These are phyloP conservation scores for Venustaconcha ellipsiformis DNA, from an alignment of 1,140 invertebrate genomes.

Conservation along the genomic window DNA sequence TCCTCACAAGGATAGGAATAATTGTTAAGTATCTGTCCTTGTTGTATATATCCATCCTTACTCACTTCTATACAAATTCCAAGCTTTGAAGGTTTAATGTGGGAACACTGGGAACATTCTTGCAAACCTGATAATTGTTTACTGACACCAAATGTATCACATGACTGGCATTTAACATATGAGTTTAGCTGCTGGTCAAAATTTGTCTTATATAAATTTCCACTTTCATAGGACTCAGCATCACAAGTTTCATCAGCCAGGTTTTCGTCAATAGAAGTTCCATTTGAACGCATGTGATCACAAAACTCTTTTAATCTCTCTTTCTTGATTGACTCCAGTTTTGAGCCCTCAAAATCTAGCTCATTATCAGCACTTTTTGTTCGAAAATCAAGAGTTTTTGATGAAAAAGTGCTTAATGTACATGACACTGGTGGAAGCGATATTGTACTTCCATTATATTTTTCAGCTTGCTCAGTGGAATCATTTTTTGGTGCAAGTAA, in stretches of 20 bases:
- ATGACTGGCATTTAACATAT: background rate
- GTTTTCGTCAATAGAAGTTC: constrained; percentile 18
- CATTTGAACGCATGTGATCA: constrained; percentile 16
- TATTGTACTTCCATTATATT: constrained; percentile 23
- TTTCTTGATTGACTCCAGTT: constrained; percentile 25
- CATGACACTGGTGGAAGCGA: constrained; percentile 10
- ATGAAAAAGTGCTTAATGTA: constrained; percentile 12
- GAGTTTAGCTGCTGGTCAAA: background rate
- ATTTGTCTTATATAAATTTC: background rate
- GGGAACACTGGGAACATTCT: too few relatives aligned
- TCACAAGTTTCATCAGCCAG: constrained; percentile 14
- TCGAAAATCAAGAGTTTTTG: constrained; percentile 14
- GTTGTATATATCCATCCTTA: constrained; percentile 2
- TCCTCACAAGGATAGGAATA: too few relatives aligned
- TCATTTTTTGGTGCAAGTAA: background rate
- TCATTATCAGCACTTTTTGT: constrained; percentile 27
- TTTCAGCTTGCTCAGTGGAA: background rate
- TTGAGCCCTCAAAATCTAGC: constrained; percentile 16
- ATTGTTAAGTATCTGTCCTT: too few relatives aligned
- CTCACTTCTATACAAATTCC: background rate
- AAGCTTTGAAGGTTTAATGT: background rate
- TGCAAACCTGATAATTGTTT: too few relatives aligned
- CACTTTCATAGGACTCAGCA: constrained; percentile 5
- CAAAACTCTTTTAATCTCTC: constrained; percentile 11
- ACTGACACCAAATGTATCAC: background rate